phyloP scores from a whole-genome alignment of 2,113 vertebrate genomes.

The Gila orcuttii region DNA sequence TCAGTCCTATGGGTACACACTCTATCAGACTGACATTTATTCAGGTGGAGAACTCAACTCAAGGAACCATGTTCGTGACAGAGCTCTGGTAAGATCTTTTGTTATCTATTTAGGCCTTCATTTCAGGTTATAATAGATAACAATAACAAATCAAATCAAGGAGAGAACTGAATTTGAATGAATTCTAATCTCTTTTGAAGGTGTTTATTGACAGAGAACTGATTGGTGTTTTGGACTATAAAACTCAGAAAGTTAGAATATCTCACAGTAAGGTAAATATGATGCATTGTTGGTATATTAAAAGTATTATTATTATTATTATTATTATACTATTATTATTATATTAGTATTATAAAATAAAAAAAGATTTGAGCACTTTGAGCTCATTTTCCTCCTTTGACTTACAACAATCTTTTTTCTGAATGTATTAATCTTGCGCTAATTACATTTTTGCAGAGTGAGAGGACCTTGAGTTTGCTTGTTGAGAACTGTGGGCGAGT shows the following conservation, averaged over 20 bases:
- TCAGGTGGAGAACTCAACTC: conserved; percentile 80
- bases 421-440: background rate
- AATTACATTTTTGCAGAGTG: conserved; percentile 70
- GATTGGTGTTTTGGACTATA: conserved; percentile 84
- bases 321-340: no score
- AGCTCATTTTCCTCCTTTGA: background rate
- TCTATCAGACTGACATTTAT: conserved; percentile 86
- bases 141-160: background rate
- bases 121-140: background rate
- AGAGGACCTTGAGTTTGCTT: conserved; percentile 80
- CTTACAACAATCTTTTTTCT: background rate
- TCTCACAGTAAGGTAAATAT: conserved; percentile 78
- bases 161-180: background rate
- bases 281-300: no score
- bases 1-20: conserved; percentile 87
- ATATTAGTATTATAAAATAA: no score
- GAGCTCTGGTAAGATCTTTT: conserved; percentile 79
- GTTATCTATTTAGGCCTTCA: background rate
- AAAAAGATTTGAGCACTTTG: background rate
- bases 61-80: conserved; percentile 80
- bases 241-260: conserved; percentile 74
- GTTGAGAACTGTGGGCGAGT: conserved; percentile 92
- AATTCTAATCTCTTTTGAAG: conserved; percentile 68
- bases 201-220: conserved; percentile 84
- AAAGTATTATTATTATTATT: no score